Evolutionary conservation across 2,797 vertebrate genomes (phyloP).

Genomic region (Oceanodroma leucorhoa): DNA sequence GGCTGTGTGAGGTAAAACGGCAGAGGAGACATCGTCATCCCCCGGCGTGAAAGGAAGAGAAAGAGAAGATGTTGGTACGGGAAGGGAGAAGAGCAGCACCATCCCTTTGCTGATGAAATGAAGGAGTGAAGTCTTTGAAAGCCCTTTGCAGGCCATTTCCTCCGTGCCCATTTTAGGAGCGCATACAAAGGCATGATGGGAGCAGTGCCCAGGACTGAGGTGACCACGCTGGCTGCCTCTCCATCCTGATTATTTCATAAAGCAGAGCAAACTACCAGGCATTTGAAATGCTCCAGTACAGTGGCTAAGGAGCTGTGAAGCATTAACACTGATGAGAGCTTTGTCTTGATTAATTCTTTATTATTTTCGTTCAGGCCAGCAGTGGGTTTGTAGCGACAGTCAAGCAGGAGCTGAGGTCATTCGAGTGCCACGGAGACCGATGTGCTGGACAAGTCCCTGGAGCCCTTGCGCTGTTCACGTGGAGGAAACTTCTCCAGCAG

Average conservation of each 20-base stretch:
- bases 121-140: not conserved
- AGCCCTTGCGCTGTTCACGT: not conserved
- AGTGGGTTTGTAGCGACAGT: not conserved
- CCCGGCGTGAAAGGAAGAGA: not conserved
- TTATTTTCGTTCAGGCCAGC: not conserved
- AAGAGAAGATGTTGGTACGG: not conserved
- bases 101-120: not conserved
- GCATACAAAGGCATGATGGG: not conserved
- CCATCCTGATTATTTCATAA: constrained; percentile 50
- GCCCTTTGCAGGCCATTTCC: not conserved
- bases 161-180: accelerated
- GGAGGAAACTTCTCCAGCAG: not conserved
- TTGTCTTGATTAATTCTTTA: constrained; percentile 61
- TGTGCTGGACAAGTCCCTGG: not conserved
- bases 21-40: not conserved
- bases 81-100: not conserved
- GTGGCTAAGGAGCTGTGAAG: constrained; percentile 15
- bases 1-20: not conserved
- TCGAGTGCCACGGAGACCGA: not conserved
- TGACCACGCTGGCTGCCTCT: not conserved
- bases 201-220: not conserved
- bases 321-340: constrained; percentile 26
- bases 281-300: not conserved
- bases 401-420: not conserved
- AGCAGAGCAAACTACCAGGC: not conserved